Conservation (phyloP, 2,113 vertebrate genomes). For the Sturnira hondurensis region DNA sequence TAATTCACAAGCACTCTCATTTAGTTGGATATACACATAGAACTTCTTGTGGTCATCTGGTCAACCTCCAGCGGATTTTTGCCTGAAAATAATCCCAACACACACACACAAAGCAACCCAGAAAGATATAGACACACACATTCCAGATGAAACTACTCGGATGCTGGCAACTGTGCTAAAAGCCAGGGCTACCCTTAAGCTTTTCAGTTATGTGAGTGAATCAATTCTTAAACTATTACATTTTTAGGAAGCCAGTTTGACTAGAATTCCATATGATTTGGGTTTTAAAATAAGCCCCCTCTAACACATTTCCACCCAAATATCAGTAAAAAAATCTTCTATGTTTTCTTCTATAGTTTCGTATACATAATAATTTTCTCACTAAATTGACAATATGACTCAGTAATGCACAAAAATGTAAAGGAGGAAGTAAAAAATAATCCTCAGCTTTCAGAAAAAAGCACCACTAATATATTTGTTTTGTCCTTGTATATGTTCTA, state of each 20-base stretch:
- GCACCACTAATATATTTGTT: background rate
- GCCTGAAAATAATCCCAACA: background rate
- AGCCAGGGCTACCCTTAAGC: accelerated
- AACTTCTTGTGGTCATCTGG: background rate
- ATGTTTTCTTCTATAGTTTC: background rate
- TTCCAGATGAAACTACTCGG: background rate
- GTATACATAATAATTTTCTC: background rate
- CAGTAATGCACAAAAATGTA: background rate
- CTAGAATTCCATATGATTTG: background rate
- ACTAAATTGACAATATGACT: background rate
- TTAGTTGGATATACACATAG: background rate
- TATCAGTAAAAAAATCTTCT: background rate
- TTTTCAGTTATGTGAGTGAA: background rate
- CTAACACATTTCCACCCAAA: background rate
- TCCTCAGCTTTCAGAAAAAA: background rate
- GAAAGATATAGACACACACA: background rate
- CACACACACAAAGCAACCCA: background rate
- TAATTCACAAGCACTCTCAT: background rate
- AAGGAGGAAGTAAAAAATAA: background rate
- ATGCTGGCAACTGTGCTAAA: accelerated
- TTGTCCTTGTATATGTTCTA: background rate
- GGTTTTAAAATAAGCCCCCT: background rate
- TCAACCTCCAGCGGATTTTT: background rate
- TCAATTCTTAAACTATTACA: background rate
- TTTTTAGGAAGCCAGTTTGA: background rate